These are phyloP conservation scores for Heterocephalus glaber DNA, from an alignment of 2,113 vertebrate genomes.

Conservation along the genomic window DNA sequence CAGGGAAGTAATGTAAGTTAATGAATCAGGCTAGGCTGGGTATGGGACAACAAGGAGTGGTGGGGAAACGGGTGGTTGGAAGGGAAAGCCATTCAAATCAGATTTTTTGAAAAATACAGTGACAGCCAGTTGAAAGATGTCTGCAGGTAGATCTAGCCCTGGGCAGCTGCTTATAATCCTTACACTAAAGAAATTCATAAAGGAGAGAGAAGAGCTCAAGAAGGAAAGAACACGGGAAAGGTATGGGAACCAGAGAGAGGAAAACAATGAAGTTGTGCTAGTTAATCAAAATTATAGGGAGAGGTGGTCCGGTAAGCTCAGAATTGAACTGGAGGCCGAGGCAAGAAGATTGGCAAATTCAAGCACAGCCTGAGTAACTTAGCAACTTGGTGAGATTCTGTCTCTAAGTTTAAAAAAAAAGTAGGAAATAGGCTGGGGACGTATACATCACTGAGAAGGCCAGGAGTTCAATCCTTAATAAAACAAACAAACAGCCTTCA, in stretches of 20 bases:
- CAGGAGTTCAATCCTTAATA: not conserved
- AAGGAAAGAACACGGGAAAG: not conserved
- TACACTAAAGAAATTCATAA: slow-evolving; percentile 4
- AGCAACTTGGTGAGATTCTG: not conserved
- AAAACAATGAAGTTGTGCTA: not conserved
- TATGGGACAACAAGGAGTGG: not conserved
- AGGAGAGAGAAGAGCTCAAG: not conserved
- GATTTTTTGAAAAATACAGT: not conserved
- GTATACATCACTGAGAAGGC: not conserved
- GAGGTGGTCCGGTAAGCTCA: not conserved
- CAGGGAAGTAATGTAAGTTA: not conserved
- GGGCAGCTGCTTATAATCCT: not conserved
- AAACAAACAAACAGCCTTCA: not conserved
- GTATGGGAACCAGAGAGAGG: not conserved
- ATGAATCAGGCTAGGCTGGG: not conserved
- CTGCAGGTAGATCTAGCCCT: not conserved
- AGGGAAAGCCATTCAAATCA: not conserved
- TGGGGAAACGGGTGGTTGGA: not conserved
- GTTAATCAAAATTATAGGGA: not conserved
- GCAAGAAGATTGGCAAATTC: not conserved
- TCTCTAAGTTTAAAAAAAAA: not conserved
- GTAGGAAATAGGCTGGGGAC: too few species aligned
- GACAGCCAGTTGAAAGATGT: not conserved
- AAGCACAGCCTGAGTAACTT: not conserved
- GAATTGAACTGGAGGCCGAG: not conserved